phyloP scores from a whole-genome alignment of 2,113 vertebrate genomes.

The Fulmarus glacialis region DNA sequence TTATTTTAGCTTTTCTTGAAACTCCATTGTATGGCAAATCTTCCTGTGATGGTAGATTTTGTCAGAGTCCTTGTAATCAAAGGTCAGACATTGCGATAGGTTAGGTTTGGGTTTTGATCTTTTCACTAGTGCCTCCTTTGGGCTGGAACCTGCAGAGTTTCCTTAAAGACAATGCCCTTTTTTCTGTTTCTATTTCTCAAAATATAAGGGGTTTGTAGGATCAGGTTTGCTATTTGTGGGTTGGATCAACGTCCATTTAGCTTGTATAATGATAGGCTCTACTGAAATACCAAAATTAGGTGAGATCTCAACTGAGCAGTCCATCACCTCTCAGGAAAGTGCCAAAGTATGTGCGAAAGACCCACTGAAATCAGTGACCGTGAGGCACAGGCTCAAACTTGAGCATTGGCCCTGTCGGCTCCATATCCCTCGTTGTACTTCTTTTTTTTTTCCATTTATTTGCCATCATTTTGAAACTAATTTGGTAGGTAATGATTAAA shows the following conservation, averaged over 20 bases:
- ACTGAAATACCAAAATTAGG: neutral
- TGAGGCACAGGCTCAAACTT: neutral
- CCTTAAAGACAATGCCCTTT: neutral
- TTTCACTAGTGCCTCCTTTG: neutral
- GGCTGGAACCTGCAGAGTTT: neutral
- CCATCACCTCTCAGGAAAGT: neutral
- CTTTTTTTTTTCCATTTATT: neutral
- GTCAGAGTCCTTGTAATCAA: neutral
- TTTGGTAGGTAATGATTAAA: constrained; percentile 28
- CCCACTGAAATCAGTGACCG: neutral
- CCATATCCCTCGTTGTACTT: neutral
- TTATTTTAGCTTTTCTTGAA: neutral
- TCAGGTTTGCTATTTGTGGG: neutral
- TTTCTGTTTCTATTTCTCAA: neutral
- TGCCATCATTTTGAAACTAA: neutral
- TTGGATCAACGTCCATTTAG: neutral
- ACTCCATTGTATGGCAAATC: neutral
- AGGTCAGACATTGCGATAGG: neutral
- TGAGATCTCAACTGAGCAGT: neutral
- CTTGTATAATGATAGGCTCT: neutral
- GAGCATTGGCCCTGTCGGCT: neutral
- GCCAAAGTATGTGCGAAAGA: neutral
- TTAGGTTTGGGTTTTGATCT: neutral
- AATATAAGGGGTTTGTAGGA: neutral
- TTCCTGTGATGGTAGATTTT: neutral